Evolutionary conservation across 2,797 vertebrate genomes (phyloP), one percentile per base, ranked within the genome.

Genomic region (Cichlasoma orientale): DNA sequence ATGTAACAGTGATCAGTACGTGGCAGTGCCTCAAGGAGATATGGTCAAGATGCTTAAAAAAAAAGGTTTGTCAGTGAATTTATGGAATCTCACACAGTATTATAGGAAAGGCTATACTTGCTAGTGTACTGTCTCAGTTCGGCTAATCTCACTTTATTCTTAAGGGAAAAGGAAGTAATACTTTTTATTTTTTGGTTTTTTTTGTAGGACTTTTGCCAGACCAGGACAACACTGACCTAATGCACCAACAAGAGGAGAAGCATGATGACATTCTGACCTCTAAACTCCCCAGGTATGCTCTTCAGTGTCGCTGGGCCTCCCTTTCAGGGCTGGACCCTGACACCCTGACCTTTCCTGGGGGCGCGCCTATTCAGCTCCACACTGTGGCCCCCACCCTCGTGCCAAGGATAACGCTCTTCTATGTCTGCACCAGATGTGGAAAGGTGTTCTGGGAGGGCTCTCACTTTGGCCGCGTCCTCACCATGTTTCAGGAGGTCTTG

Each of bases 381-480:
- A 74, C 93, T 0, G 88, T 97, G 27, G 96, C 95, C 0, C 86
- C 79, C 0, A 93, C 92, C 1, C 86, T 97, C 68, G 93, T 97
- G 77, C 85, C 84, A 50, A 94, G 88, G 72, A 93, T 96, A 0
- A 71, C 92, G 0, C 87, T 94, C 70, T 94, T 95, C 86, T 97
- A 95, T 54, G 95, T 96, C 89, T 97, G 97, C 90, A 93, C 92
- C 4, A 83, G 76, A 80, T 97, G 97, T 1, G 97, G 97, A 72
- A 98, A 97, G 83, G 95, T 98, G 53, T 98, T 98, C 93, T 98
- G 98, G 97, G 97, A 98, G 70, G 97, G 97, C 6, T 96, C 97
- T 2, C 98, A 97, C 88, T 97, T 96, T 3, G 91, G 92, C 58
- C 94, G 89, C 0, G 52, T 97, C 0, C 63, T 97, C 12, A 89